Base-by-base conservation (phyloP, 2,113 vertebrate species). In the Brachirus orientalis region DNA sequence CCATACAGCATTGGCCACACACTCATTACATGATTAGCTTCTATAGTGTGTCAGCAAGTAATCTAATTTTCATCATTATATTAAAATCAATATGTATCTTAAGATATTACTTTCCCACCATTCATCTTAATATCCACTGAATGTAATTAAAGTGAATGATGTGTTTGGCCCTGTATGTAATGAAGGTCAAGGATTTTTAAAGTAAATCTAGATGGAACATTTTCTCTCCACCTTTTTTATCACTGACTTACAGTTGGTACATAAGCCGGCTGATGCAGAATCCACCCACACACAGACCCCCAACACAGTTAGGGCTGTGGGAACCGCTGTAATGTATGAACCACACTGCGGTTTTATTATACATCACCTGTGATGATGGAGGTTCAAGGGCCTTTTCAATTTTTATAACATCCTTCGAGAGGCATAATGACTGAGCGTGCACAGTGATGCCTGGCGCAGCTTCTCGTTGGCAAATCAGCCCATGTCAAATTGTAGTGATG, bases 61-160 rank as follows among this genome's bases (percentile, higher is more conserved):
- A 80, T 78, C 33, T 40, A 52, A 79, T 77, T 72, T 77, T 35
- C 1, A 51, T n/a, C 55, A 35, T 68, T 11, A 57, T 64, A 62
- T 63, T 35, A 66, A 75, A 79, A 85, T 81, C 79, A 72, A 81
- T 84, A 69, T 37, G 63, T 53, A 53, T 59, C 35, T 59, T 64
- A 73, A 75, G 38, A 40, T 19, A 8, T 40, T 45, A 48, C 45
- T 40, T 69, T 69, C 70, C 64, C 68, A 71, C 51, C 48, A 77
- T 85, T 79, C 47, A 77, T 73, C 72, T 66, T 75, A 55, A 83
- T 66, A 60, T 69, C 10, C 5, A 40, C 53, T 19, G 4, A 69
- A 82, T 61, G 20, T 63, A 75, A 78, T 84, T 78, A 69, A 28
- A n/a, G n/a, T 65, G 76, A 80, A 59, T 64, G 45, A 76, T 82